Evolutionary conservation across 1,140 invertebrate genomes (phyloP).

Genomic region (Maniola jurtina): DNA sequence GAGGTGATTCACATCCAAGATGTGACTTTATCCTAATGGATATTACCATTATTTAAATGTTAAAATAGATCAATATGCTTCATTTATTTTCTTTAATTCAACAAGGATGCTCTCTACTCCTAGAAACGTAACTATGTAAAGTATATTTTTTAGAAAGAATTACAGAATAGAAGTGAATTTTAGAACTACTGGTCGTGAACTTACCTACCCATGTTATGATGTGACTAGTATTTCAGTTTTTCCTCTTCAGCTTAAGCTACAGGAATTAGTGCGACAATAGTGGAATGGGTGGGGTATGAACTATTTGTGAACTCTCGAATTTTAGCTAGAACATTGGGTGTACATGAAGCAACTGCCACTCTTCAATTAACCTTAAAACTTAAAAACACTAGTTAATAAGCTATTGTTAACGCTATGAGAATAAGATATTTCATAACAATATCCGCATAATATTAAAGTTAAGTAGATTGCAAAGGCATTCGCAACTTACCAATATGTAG

Average conservation of each 20-base stretch:
- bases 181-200: background rate
- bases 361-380: constrained; percentile 3
- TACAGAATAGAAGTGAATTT: no score
- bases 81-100: no score
- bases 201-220: no score
- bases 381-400: constrained; percentile 14
- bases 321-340: background rate
- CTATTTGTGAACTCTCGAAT: no score
- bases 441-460: constrained; percentile 25
- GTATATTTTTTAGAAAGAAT: background rate
- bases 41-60: background rate
- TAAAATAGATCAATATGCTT: background rate
- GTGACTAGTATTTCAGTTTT: no score
- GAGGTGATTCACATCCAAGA: constrained; percentile 47
- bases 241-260: no score
- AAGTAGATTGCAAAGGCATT: constrained; percentile 19
- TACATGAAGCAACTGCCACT: background rate
- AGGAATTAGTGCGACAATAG: no score
- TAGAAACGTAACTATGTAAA: background rate
- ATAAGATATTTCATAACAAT: constrained; percentile 21
- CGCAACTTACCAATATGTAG: constrained; percentile 13
- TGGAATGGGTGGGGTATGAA: no score
- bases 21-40: background rate
- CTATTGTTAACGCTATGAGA: constrained; percentile 14
- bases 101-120: no score